Conservation (phyloP, 2,797 vertebrate species). For the Argya squamiceps region DNA sequence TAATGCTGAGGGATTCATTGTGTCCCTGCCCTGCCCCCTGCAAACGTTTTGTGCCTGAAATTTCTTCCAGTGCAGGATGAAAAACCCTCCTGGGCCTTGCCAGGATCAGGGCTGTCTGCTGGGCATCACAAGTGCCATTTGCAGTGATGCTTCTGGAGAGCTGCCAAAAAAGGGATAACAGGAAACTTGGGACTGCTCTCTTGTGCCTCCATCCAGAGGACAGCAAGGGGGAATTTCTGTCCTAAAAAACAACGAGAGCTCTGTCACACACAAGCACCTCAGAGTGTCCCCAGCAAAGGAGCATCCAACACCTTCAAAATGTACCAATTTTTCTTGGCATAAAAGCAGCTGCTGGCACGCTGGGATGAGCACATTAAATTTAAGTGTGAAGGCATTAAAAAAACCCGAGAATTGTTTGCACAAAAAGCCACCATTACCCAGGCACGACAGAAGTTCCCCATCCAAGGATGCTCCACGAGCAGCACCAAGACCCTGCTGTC, state of each 20-base stretch:
- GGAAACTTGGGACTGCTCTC: background rate
- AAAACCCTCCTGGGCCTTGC: background rate
- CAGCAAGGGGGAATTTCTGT: background rate
- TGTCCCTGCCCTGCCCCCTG: background rate
- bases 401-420: background rate
- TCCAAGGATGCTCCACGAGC: background rate
- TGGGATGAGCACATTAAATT: background rate
- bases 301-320: background rate
- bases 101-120: background rate
- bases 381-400: background rate
- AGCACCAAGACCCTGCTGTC: background rate
- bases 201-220: background rate
- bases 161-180: background rate
- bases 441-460: background rate
- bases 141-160: background rate
- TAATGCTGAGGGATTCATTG: fast-evolving
- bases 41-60: background rate
- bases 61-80: background rate
- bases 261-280: background rate
- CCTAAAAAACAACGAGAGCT: background rate
- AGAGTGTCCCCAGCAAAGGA: background rate
- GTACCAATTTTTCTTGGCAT: background rate
- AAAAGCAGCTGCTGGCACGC: background rate
- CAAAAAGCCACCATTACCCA: background rate
- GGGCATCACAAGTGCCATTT: background rate